Percentiles rank a stretch among this genome's conserved stretches.
Conservation (phyloP, 2,888 invertebrate genomes). For the Epinotia nisella region DNA sequence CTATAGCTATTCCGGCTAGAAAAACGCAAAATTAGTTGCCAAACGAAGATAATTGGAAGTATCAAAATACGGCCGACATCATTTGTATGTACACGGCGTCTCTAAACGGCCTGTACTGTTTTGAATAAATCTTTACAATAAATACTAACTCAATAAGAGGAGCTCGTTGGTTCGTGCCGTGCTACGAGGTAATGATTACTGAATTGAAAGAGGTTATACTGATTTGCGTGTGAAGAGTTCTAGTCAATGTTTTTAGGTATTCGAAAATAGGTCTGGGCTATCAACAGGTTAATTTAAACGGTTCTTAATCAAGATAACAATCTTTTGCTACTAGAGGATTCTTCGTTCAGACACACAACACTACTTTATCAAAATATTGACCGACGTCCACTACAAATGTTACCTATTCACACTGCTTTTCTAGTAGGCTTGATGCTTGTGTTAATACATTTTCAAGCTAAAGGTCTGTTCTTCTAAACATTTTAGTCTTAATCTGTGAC, state of each 20-base stretch:
- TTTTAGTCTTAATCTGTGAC: slow-evolving; percentile 8
- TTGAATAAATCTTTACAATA: slow-evolving; percentile 76
- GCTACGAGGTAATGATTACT: slow-evolving; percentile 66
- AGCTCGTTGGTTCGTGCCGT: slow-evolving; percentile 64
- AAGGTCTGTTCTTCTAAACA: neutral
- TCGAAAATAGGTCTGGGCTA: neutral
- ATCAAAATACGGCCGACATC: slow-evolving; percentile 50
- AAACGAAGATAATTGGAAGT: slow-evolving; percentile 47
- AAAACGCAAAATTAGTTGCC: slow-evolving; percentile 27
- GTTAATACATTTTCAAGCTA: neutral
- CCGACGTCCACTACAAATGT: neutral
- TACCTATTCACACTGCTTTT: neutral
- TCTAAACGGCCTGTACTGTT: slow-evolving; percentile 70
- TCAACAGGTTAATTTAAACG: neutral
- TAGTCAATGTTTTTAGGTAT: slow-evolving; percentile 7
- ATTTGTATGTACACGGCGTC: slow-evolving; percentile 67
- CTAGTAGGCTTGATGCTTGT: neutral
- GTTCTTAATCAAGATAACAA: neutral
- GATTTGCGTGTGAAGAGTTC: slow-evolving; percentile 66
- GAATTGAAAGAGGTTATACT: slow-evolving; percentile 76
- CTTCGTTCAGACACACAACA: too few species aligned
- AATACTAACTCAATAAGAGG: slow-evolving; percentile 76
- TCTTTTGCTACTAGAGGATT: too few species aligned
- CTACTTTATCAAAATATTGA: too few species aligned
- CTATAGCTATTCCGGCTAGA: slow-evolving; percentile 17